A percentile compares a stretch with the other conserved stretches of the same genome.
phyloP scores from a whole-genome alignment of 2,113 vertebrate genomes.

The Orientallactaga bullata region DNA sequence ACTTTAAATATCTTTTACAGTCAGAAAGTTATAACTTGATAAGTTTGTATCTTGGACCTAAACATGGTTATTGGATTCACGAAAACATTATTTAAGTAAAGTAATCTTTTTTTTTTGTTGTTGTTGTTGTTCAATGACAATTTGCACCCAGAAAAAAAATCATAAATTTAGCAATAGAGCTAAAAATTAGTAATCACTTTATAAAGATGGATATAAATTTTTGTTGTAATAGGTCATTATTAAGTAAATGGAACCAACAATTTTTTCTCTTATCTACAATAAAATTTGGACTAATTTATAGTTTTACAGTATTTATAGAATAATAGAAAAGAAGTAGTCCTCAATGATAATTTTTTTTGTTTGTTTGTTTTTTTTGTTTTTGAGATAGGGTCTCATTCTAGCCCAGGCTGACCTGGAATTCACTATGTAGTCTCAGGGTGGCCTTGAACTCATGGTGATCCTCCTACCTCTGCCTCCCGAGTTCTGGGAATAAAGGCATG shows the following conservation, averaged over 20 bases:
- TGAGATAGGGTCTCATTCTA: too few species aligned
- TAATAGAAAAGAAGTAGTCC: neutral
- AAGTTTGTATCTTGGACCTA: neutral
- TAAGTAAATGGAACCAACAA: conserved; percentile 18
- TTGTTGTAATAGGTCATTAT: neutral
- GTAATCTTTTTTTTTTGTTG: too few species aligned
- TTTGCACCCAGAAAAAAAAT: neutral
- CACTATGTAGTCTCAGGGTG: too few species aligned
- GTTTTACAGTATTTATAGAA: neutral
- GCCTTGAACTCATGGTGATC: too few species aligned
- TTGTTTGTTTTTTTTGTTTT: too few species aligned
- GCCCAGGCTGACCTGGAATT: too few species aligned
- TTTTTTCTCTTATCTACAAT: neutral
- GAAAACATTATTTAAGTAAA: neutral
- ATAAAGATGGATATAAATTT: conserved; percentile 24
- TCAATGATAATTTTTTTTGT: neutral
- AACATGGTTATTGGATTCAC: neutral
- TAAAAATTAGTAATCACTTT: neutral
- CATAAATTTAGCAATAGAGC: neutral
- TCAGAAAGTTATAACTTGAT: conserved; percentile 22
- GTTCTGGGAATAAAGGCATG: too few species aligned
- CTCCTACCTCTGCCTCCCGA: too few species aligned
- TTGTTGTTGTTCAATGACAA: neutral
- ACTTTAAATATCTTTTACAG: neutral
- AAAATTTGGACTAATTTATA: neutral